Evolutionary conservation across 2,113 vertebrate genomes (phyloP).

Genomic region (Brienomyrus brachyistius): DNA sequence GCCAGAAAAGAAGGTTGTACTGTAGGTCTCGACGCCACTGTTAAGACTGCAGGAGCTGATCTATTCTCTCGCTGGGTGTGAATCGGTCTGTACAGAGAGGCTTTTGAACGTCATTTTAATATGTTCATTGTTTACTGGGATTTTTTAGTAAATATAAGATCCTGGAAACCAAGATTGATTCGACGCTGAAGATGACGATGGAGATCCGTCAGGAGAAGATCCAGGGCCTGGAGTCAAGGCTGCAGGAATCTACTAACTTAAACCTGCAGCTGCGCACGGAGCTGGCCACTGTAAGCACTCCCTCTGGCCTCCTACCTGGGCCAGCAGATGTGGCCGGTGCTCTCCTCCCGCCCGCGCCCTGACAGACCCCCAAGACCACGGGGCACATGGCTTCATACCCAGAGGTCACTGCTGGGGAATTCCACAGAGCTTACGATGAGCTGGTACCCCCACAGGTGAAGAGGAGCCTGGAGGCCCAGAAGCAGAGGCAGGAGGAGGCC

Average conservation of each 20-base stretch:
- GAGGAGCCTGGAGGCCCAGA: conserved; percentile 56
- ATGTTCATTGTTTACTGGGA: neutral
- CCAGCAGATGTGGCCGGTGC: neutral
- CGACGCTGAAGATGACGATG: conserved; percentile 72
- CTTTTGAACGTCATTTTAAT: neutral
- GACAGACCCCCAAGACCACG: neutral
- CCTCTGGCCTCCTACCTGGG: neutral
- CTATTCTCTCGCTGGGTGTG: neutral
- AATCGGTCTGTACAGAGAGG: neutral
- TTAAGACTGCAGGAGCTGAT: neutral
- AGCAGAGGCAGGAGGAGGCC: conserved; percentile 51
- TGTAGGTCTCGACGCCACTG: neutral
- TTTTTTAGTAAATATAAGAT: conserved; percentile 75
- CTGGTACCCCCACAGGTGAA: conserved; percentile 50
- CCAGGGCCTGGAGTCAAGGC: conserved; percentile 68
- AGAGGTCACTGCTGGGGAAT: neutral
- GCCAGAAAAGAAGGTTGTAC: neutral
- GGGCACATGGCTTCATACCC: neutral
- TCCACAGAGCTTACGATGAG: neutral
- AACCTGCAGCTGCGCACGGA: conserved; percentile 71
- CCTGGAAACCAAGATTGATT: conserved; percentile 76
- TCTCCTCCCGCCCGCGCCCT: neutral
- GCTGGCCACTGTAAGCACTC: conserved; percentile 63
- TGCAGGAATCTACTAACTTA: conserved; percentile 68
- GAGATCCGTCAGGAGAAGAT: conserved; percentile 85